Conservation (phyloP, 2,888 invertebrate species). For the Slavum lentiscoides region DNA sequence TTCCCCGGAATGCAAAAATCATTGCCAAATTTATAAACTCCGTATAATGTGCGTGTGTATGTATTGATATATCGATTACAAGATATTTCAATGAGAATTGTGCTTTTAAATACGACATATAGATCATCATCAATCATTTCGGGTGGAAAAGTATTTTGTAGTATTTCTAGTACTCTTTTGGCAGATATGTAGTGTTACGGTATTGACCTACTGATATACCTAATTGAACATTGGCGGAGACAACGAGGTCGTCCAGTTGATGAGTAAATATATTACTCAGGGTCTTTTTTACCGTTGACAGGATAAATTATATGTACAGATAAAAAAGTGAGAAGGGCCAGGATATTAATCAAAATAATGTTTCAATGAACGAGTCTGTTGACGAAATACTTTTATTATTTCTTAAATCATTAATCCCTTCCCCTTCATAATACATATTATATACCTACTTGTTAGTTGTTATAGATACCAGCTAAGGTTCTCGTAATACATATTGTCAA, state of each 20-base stretch:
- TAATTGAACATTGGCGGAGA: slow-evolving; percentile 4
- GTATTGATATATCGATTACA: too few relatives aligned
- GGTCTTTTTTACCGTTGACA: slow-evolving; percentile 6
- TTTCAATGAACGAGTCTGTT: too few relatives aligned
- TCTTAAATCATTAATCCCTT: slow-evolving; percentile 24
- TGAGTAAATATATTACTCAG: slow-evolving; percentile 25
- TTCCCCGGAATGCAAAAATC: too few relatives aligned
- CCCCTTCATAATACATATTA: neutral
- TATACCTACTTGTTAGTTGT: neutral
- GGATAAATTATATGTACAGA: too few relatives aligned
- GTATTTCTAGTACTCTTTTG: neutral
- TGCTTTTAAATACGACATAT: neutral
- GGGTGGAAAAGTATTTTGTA: neutral
- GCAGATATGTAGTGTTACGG: neutral
- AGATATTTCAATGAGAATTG: neutral
- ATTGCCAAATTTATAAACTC: neutral
- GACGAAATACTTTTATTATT: too few relatives aligned
- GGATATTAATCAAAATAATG: too few relatives aligned
- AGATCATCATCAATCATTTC: neutral
- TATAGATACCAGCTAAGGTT: too few relatives aligned
- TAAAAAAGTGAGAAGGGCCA: too few relatives aligned
- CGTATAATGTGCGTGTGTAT: too few relatives aligned
- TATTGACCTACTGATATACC: slow-evolving; percentile 25
- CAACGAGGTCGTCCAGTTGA: slow-evolving; percentile 6
- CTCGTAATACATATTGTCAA: neutral